phyloP scores from a whole-genome alignment of 2,113 vertebrate genomes.

The Montifringilla adamsi region DNA sequence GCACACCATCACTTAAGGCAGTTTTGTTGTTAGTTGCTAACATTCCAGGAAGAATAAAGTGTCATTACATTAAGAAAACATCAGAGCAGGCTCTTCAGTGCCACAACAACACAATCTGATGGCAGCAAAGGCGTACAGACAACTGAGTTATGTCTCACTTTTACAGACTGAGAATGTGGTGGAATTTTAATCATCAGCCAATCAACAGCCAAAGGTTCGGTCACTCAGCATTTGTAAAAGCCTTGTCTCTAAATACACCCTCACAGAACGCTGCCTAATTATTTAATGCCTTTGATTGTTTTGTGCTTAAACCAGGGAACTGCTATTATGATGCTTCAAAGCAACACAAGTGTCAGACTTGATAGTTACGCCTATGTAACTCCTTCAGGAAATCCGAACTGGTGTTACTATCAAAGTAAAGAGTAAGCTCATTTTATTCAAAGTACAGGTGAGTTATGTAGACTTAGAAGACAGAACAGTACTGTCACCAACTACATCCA shows the following conservation, averaged over 20 bases:
- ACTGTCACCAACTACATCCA: background rate
- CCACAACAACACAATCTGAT: background rate
- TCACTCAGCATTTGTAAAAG: background rate
- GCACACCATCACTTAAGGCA: background rate
- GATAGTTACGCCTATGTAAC: background rate
- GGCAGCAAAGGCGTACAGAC: background rate
- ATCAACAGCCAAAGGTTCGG: background rate
- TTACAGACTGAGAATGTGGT: background rate
- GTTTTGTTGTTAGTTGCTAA: background rate
- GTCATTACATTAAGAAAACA: background rate
- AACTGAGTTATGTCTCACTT: background rate
- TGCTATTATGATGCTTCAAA: background rate
- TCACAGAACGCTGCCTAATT: rapidly evolving
- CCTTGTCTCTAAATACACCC: background rate
- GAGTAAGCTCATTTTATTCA: background rate
- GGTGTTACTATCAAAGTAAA: background rate
- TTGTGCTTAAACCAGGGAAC: background rate
- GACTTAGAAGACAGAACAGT: background rate
- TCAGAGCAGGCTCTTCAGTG: background rate
- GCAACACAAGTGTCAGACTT: background rate
- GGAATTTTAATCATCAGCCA: background rate
- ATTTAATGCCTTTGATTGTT: background rate
- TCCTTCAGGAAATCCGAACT: background rate
- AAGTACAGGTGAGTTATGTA: background rate
- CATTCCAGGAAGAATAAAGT: background rate